Percentiles rank a stretch among this genome's conserved stretches.
Conservation (phyloP, 2,797 vertebrate species). For the Aldrovandia affinis region DNA sequence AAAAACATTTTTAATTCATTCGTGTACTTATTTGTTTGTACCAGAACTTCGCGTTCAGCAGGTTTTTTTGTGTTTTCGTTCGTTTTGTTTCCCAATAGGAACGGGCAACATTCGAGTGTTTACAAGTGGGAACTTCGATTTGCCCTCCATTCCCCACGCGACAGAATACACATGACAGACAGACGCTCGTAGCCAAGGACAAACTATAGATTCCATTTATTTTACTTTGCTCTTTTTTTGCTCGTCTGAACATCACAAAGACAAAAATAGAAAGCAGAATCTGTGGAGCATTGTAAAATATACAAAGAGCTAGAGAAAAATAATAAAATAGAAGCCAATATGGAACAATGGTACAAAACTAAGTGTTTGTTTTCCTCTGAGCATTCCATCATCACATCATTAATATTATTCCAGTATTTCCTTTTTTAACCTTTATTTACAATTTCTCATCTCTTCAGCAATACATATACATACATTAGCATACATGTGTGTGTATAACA, state of each 20-base stretch:
- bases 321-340: constrained; percentile 51
- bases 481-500: constrained; percentile 21
- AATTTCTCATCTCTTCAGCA: constrained; percentile 48
- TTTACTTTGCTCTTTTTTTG: constrained; percentile 23
- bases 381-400: constrained; percentile 52
- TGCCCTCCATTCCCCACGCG: too few relatives aligned
- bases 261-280: constrained; percentile 79
- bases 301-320: constrained; percentile 59
- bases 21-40: too few relatives aligned
- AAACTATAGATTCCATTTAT: constrained; percentile 23
- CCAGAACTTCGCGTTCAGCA: too few relatives aligned
- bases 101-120: background rate
- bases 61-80: too few relatives aligned
- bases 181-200: background rate
- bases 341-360: constrained; percentile 79
- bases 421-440: constrained; percentile 53
- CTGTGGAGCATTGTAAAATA: constrained; percentile 65
- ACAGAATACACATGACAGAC: background rate
- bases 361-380: constrained; percentile 71
- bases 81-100: background rate
- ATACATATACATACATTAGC: constrained; percentile 48
- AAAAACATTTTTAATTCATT: too few relatives aligned
- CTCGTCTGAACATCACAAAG: constrained; percentile 70
- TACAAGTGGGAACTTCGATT: background rate
- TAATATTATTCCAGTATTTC: constrained; percentile 76